Evolutionary conservation across 2,113 vertebrate genomes (phyloP).

Genomic region (Climacteris rufus): DNA sequence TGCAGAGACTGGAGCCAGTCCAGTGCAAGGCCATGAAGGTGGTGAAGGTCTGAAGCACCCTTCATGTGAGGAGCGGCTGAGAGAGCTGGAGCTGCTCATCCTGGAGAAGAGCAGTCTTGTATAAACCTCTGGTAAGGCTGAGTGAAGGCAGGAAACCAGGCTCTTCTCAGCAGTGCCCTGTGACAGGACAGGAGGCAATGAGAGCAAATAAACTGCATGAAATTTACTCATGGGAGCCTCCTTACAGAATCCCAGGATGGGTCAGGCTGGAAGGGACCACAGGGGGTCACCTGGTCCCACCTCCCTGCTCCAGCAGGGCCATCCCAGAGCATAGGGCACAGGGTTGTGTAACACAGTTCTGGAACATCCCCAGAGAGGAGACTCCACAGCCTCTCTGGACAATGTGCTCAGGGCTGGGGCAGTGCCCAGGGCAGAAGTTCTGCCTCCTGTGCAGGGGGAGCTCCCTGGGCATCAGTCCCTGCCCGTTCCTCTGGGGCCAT

Average conservation of each 20-base stretch:
- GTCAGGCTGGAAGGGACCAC: not conserved
- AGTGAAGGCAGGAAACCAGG: not conserved
- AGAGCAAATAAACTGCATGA: not conserved
- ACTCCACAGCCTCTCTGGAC: not conserved
- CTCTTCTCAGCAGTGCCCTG: not conserved
- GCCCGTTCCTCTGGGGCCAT: not conserved
- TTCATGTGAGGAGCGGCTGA: not conserved
- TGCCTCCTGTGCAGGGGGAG: not conserved
- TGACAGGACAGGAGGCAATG: not conserved
- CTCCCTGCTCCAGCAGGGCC: not conserved
- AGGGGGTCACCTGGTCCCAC: not conserved
- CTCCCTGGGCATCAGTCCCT: not conserved
- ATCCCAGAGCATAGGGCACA: not conserved
- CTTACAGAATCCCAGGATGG: not conserved
- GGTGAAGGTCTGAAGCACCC: not conserved
- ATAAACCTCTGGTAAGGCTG: not conserved
- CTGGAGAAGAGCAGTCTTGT: not conserved
- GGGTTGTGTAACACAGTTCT: not conserved
- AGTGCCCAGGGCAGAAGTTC: not conserved
- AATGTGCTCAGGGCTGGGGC: not conserved
- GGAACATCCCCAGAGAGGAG: not conserved
- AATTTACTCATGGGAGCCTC: not conserved
- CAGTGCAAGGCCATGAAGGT: fast-evolving
- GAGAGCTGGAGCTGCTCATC: not conserved
- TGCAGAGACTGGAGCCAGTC: not conserved